Evolutionary conservation across 2,888 invertebrate genomes (phyloP).

Genomic region (Gibbula magus): DNA sequence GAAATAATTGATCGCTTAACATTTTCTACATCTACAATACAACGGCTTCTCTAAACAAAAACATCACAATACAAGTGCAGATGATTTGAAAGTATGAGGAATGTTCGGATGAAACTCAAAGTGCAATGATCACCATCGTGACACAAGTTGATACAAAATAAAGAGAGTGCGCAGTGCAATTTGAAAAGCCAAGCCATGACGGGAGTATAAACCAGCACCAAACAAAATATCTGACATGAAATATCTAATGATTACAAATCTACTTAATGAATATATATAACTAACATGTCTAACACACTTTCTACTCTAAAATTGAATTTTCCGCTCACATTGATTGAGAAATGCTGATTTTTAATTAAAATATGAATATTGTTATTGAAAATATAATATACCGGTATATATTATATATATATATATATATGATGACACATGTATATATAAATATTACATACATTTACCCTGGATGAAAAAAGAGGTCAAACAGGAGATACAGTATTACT

Average conservation of each 20-base stretch:
- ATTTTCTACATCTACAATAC: no score
- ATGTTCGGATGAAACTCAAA: no score
- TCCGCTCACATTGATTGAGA: background rate
- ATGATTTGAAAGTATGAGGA: no score
- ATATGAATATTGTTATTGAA: no score
- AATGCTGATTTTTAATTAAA: no score
- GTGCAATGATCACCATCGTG: background rate
- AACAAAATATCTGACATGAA: constrained; percentile 2
- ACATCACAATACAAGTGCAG: background rate
- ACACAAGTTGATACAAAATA: background rate
- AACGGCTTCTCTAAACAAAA: background rate
- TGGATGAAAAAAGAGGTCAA: no score
- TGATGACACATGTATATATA: no score
- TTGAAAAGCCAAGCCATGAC: background rate
- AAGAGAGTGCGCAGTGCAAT: background rate
- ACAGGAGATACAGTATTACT: no score
- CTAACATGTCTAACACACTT: background rate
- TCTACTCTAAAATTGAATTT: background rate
- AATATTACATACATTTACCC: no score
- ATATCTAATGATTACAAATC: background rate
- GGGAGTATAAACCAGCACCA: background rate
- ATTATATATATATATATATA: no score
- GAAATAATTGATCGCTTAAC: background rate
- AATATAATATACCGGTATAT: no score
- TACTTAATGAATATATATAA: no score